A percentile compares a stretch with the other conserved stretches of the same genome.
Conservation (phyloP, 1,140 invertebrate genomes). For the Babylonia areolata region DNA sequence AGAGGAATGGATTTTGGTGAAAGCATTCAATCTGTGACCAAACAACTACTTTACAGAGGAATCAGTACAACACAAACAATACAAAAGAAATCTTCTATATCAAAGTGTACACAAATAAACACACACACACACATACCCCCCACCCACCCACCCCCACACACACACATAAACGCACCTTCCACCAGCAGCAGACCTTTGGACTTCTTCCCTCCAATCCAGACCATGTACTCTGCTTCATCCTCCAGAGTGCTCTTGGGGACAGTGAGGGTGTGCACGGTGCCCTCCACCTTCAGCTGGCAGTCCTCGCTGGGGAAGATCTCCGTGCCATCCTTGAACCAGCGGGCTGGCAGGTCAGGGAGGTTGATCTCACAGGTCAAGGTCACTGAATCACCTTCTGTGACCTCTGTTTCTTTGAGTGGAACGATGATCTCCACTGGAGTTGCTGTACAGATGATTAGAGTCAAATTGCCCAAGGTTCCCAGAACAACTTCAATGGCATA, state of each 20-base stretch:
- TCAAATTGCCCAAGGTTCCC: no score
- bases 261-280: slow-evolving; percentile 57
- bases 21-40: no score
- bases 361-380: slow-evolving; percentile 85
- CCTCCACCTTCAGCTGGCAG: slow-evolving; percentile 47
- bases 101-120: no score
- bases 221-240: slow-evolving; percentile 60
- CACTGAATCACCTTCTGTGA: slow-evolving; percentile 94
- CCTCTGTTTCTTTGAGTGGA: slow-evolving; percentile 92
- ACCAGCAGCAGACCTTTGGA: slow-evolving; percentile 69
- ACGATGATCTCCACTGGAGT: slow-evolving; percentile 95
- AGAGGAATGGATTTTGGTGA: no score
- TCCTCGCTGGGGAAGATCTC: slow-evolving; percentile 53
- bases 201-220: slow-evolving; percentile 54
- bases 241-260: slow-evolving; percentile 55
- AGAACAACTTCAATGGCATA: no score
- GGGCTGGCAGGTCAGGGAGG: slow-evolving; percentile 60
- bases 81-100: no score
- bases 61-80: no score
- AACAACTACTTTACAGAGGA: no score
- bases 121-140: no score
- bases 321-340: slow-evolving; percentile 59
- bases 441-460: no score
- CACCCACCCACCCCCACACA: no score
- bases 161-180: slow-evolving; percentile 62